Base-by-base conservation (phyloP, 2,797 vertebrate genomes). In the Astyanax mexicanus region DNA sequence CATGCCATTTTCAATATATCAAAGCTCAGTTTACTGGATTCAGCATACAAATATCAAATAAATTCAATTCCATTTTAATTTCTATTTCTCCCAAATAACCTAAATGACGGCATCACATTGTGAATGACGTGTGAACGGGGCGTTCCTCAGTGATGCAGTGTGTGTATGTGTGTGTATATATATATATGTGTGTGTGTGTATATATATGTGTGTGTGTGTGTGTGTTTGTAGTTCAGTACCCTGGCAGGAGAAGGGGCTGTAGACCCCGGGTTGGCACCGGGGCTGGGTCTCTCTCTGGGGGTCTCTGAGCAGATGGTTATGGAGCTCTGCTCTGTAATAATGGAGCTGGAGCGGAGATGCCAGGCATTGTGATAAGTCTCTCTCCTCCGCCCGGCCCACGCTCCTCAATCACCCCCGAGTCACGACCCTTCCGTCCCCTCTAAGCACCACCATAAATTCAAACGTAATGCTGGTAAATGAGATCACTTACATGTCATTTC, bases 401-500 rank as follows among this genome's bases (percentile, higher is more conserved):
- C n/a, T 75, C 85, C 88, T 78, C 74, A 68, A 70, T 57, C 77
- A 77, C 65, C 87, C 85, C 78, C 75, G 83, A 91, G 90, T 92
- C 92, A 89, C 65, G 86, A 91, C 91, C 92, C 81, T 74, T 88
- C 88, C 85, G 86, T 92, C 91, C 92, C 88, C 83, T 90, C 88
- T 89, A 92, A 93, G 91, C 90, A 91, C 91, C 88, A 88, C 88
- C 86, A 93, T 94, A 94, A 93, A 93, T 94, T 92, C 86, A 90
- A 90, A 91, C 90, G 86, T 92, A 94, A 93, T 90, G 89, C 88
- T 89, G 83, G 86, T 90, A 91, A 93, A 94, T 92, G 89, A 93
- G 89, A 92, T 93, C 91, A 93, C 91, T 92, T 94, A 92, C 91
- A 91, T 91, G 89, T 88, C 90, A 90, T 94, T 93, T 92, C 90